Evolutionary conservation across 2,888 invertebrate species (phyloP).

Genomic region (Trachelus troglodyta): DNA sequence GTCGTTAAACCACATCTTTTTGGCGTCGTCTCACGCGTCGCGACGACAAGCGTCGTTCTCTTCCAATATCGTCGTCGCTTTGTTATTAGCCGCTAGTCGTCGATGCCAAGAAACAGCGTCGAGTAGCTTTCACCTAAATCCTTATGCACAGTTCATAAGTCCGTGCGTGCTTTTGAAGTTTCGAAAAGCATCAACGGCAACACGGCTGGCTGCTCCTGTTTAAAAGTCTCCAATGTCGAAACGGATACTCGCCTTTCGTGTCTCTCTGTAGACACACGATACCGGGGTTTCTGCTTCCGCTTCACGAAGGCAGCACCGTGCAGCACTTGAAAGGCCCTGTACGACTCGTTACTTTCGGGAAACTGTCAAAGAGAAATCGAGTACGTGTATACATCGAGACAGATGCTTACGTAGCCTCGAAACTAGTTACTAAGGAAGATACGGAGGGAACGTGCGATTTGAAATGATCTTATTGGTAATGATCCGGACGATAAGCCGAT

Average conservation of each 20-base stretch:
- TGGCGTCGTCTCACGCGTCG: neutral
- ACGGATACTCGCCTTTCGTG: conserved; percentile 17
- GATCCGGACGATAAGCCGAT: neutral
- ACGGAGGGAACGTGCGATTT: neutral
- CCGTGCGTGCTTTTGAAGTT: neutral
- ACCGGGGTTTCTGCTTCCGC: neutral
- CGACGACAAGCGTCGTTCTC: neutral
- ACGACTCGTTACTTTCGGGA: neutral
- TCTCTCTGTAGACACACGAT: neutral
- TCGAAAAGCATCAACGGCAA: neutral
- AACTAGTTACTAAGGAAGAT: neutral
- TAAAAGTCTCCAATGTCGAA: conserved; percentile 26
- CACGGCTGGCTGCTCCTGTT: conserved; percentile 15
- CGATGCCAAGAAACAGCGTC: neutral
- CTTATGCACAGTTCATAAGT: neutral
- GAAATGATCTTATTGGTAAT: neutral
- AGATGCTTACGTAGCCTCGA: neutral
- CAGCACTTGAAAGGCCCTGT: neutral
- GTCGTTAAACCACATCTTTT: neutral
- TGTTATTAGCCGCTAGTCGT: neutral
- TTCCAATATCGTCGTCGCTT: neutral
- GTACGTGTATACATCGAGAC: neutral
- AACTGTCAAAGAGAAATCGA: neutral
- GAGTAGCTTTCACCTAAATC: neutral
- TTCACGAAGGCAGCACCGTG: neutral